Conservation (phyloP, 2,797 vertebrate genomes). For the Onychomys leucogaster region DNA sequence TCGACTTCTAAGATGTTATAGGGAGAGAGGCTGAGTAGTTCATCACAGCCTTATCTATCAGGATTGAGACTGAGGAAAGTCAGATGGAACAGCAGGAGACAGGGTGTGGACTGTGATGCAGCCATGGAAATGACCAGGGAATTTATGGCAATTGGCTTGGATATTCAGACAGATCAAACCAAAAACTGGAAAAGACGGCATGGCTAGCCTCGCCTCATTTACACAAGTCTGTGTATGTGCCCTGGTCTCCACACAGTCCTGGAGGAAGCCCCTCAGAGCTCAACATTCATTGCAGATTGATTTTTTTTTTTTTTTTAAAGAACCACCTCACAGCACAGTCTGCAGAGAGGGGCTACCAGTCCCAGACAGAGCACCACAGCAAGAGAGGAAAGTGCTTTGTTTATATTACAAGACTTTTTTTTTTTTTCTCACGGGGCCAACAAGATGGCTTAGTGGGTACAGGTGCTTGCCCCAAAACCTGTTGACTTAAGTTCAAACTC, state of each 20-base stretch:
- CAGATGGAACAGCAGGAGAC: fast-evolving
- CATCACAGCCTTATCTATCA: fast-evolving
- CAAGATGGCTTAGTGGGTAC: neutral
- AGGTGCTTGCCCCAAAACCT: neutral
- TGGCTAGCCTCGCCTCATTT: fast-evolving
- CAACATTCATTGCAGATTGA: fast-evolving
- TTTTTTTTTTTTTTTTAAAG: neutral
- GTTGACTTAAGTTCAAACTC: neutral
- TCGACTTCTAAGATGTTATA: neutral
- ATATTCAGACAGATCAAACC: neutral
- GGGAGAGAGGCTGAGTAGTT: neutral
- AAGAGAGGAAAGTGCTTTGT: neutral
- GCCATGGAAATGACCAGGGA: fast-evolving
- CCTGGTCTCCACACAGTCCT: neutral
- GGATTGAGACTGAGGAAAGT: fast-evolving
- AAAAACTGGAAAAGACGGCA: neutral
- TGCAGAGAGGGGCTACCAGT: neutral
- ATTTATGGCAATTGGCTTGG: fast-evolving
- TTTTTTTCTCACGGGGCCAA: neutral
- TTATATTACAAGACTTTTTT: neutral
- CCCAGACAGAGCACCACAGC: neutral
- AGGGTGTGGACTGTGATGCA: fast-evolving
- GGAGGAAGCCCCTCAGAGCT: fast-evolving
- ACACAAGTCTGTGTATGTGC: neutral
- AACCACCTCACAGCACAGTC: neutral